phyloP scores from a whole-genome alignment of 2,113 vertebrate species.

The Trinectes maculatus region DNA sequence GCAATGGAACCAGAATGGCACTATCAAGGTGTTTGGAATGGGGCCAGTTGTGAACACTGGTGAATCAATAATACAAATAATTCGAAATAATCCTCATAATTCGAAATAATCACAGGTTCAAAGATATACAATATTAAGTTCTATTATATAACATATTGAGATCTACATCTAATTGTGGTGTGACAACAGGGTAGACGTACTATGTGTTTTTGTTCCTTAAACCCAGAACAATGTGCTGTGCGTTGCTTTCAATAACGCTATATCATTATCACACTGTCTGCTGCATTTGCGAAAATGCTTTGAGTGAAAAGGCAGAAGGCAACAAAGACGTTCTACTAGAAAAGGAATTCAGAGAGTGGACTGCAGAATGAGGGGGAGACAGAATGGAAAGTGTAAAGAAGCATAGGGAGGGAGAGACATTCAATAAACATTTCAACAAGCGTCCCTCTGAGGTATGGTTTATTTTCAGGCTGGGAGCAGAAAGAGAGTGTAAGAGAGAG shows the following conservation, averaged over 20 bases:
- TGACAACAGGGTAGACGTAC: neutral
- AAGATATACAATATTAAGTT: neutral
- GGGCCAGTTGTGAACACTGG: neutral
- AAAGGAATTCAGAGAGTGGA: conserved; percentile 24
- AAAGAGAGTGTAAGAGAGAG: conserved; percentile 22
- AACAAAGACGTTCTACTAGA: conserved; percentile 35
- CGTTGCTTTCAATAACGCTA: conserved; percentile 30
- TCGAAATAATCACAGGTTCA: neutral
- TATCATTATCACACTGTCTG: conserved; percentile 10
- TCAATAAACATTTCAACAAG: conserved; percentile 63
- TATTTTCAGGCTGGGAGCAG: conserved; percentile 73
- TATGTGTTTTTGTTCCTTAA: neutral
- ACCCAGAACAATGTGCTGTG: conserved; percentile 7
- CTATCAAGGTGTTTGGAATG: neutral
- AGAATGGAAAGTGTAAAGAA: neutral
- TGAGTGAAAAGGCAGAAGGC: conserved; percentile 44
- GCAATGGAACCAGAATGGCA: too few relatives aligned
- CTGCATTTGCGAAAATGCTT: conserved; percentile 25
- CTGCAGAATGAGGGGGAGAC: conserved; percentile 15
- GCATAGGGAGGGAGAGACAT: conserved; percentile 41
- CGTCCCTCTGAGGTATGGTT: conserved; percentile 59
- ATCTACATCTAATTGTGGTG: neutral
- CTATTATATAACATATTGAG: too few relatives aligned
- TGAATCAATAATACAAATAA: neutral
- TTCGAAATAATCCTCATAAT: neutral